Evolutionary conservation across 2,113 vertebrate genomes (phyloP).

Genomic region (Caranx melampygus): DNA sequence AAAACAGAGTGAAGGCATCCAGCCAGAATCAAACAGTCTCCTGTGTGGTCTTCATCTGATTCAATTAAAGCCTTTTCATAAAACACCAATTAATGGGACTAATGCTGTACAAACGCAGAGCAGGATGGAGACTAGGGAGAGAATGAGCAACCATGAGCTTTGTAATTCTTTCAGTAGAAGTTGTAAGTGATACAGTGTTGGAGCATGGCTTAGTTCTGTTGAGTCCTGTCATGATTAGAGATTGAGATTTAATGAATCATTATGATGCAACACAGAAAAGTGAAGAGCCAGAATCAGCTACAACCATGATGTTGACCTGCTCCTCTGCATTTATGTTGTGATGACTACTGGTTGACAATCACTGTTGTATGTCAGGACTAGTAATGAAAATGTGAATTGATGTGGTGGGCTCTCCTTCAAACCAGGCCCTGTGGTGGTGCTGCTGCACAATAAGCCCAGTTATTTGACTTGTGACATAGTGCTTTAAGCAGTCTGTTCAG

Average conservation of each 20-base stretch:
- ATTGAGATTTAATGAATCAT: not conserved
- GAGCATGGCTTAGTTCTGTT: not conserved
- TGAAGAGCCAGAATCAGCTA: not conserved
- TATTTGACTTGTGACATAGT: constrained; percentile 4
- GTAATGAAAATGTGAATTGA: constrained; percentile 45
- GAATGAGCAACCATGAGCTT: not conserved
- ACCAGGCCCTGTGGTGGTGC: not conserved
- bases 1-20: constrained; percentile 56
- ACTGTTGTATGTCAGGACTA: constrained; percentile 35
- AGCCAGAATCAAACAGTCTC: constrained; percentile 73
- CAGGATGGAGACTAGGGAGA: not conserved
- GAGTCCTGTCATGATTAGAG: not conserved
- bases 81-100: constrained; percentile 50
- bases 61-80: constrained; percentile 76
- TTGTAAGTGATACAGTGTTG: not conserved
- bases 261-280: not conserved
- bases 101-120: constrained; percentile 31
- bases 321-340: not conserved
- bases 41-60: constrained; percentile 65
- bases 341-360: not conserved
- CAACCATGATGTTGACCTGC: not conserved
- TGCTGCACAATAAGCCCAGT: not conserved
- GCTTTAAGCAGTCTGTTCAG: constrained; percentile 12
- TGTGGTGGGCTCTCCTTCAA: constrained; percentile 1
- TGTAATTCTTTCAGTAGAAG: not conserved